Conservation (phyloP, 2,113 vertebrate genomes). For the Psittacara wagleri region DNA sequence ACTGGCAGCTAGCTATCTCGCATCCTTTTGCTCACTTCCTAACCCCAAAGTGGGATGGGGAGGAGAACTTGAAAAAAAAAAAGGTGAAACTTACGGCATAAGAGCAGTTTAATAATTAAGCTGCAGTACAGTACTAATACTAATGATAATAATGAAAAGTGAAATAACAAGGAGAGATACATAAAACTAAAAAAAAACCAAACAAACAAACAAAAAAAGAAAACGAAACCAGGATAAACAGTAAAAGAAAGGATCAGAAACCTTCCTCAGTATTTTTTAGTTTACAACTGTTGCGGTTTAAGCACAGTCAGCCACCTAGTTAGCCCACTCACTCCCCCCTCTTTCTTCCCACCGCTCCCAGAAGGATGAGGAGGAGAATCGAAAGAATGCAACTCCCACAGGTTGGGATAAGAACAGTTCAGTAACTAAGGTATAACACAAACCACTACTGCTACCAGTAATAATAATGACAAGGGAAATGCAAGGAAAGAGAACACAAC, state of each 20-base stretch:
- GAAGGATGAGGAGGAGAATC: too few species aligned
- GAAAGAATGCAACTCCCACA: too few species aligned
- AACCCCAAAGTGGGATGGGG: not conserved
- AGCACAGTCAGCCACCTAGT: too few species aligned
- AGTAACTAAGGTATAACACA: too few species aligned
- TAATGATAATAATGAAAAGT: not conserved
- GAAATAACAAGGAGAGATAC: not conserved
- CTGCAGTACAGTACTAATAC: not conserved
- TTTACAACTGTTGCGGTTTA: not conserved
- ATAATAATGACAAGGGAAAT: too few species aligned
- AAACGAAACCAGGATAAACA: not conserved
- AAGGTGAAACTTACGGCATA: not conserved
- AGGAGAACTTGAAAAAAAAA: not conserved
- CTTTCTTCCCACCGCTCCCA: too few species aligned
- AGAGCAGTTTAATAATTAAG: not conserved
- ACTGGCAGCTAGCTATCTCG: not conserved
- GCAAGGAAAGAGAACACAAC: too few species aligned
- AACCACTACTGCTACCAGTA: too few species aligned
- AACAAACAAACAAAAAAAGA: not conserved
- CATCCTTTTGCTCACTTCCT: not conserved
- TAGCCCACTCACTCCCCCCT: too few species aligned
- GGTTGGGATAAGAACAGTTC: too few species aligned
- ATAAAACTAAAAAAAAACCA: not conserved
- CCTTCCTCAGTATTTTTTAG: not conserved
- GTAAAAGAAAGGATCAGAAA: not conserved